Conservation (phyloP, 2,888 invertebrate species). For the Stictocephala bisonia region DNA sequence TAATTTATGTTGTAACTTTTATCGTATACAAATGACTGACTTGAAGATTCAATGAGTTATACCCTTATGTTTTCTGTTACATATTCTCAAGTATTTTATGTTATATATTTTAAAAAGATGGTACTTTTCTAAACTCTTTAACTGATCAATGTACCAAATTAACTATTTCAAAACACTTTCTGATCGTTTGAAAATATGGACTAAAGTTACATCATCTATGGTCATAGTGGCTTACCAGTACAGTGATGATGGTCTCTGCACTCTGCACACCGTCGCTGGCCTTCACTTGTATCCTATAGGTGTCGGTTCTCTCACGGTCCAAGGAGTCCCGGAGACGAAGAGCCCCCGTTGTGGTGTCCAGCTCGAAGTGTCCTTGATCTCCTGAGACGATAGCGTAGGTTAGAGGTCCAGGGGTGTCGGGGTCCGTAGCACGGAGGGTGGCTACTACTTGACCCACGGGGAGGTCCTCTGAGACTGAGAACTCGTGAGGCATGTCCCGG, state of each 20-base stretch:
- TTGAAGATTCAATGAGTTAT: too few relatives aligned
- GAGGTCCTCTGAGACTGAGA: constrained; percentile 86
- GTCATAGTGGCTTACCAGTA: constrained; percentile 74
- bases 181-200: too few relatives aligned
- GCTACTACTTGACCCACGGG: constrained; percentile 84
- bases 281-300: constrained; percentile 82
- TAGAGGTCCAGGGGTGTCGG: constrained; percentile 83
- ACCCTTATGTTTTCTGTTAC: too few relatives aligned
- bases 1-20: too few relatives aligned
- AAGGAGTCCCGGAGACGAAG: constrained; percentile 81
- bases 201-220: not conserved
- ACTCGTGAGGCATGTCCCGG: constrained; percentile 77
- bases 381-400: constrained; percentile 78
- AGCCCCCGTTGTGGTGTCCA: constrained; percentile 79
- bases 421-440: constrained; percentile 82
- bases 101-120: too few relatives aligned
- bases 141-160: too few relatives aligned
- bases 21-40: too few relatives aligned
- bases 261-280: constrained; percentile 91
- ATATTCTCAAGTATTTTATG: too few relatives aligned
- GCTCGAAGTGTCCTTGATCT: constrained; percentile 75
- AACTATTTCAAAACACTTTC: too few relatives aligned
- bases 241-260: constrained; percentile 79
- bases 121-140: too few relatives aligned
- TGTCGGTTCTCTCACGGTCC: constrained; percentile 84